phyloP scores from a whole-genome alignment of 2,888 invertebrate species.

The Psylliodes chrysocephalus region DNA sequence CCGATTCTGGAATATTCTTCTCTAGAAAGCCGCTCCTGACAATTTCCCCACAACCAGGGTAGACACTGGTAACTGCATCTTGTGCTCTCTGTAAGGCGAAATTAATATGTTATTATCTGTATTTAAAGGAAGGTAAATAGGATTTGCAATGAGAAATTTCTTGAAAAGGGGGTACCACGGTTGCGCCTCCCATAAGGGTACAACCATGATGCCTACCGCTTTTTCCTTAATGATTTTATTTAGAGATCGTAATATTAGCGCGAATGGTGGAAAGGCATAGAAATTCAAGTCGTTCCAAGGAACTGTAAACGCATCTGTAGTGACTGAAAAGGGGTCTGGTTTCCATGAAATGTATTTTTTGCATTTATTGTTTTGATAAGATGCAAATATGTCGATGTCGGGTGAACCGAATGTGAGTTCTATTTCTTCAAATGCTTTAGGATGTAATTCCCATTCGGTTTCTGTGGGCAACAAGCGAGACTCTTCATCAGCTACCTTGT shows the following conservation, averaged over 20 bases:
- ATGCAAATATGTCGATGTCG: constrained; percentile 40
- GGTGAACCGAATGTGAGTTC: neutral
- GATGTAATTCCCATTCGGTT: constrained; percentile 30
- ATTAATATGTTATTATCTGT: too few species aligned
- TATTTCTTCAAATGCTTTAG: neutral
- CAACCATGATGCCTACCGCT: constrained; percentile 17
- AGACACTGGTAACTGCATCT: too few species aligned
- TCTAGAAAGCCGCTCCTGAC: too few species aligned
- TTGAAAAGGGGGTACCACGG: neutral
- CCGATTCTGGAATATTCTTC: too few species aligned
- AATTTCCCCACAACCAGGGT: too few species aligned
- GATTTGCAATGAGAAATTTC: too few species aligned
- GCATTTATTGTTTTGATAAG: constrained; percentile 33
- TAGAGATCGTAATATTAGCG: constrained; percentile 18
- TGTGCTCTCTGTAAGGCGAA: too few species aligned
- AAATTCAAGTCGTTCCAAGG: constrained; percentile 34
- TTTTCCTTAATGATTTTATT: constrained; percentile 23
- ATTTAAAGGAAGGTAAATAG: too few species aligned
- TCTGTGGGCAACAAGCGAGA: constrained; percentile 23
- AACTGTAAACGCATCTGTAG: constrained; percentile 38
- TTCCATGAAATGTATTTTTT: constrained; percentile 37
- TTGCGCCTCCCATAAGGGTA: neutral
- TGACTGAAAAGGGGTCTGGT: constrained; percentile 30
- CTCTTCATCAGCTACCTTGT: constrained; percentile 29
- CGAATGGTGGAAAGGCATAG: constrained; percentile 43